Conservation (phyloP, 1,140 invertebrate genomes). For the Drosophila arawakana region DNA sequence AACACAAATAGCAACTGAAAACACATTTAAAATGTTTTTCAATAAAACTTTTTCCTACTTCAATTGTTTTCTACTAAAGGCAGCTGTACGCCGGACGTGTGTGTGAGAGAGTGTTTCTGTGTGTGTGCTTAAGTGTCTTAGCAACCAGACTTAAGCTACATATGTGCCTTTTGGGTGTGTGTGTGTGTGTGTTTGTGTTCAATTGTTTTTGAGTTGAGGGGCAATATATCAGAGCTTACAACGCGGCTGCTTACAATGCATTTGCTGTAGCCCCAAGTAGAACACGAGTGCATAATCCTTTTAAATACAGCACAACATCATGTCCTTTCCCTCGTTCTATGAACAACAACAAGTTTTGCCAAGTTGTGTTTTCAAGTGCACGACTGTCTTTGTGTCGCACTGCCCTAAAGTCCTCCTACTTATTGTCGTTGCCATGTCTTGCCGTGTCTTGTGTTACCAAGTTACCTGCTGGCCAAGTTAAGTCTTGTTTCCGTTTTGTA, state of each 20-base stretch:
- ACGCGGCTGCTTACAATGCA: slow-evolving; percentile 74
- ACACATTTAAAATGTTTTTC: slow-evolving; percentile 81
- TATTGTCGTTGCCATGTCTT: background rate
- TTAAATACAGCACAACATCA: slow-evolving; percentile 71
- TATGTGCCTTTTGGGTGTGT: background rate
- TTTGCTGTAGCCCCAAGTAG: slow-evolving; percentile 58
- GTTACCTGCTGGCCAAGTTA: background rate
- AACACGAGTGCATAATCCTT: slow-evolving; percentile 77
- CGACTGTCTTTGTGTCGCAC: background rate
- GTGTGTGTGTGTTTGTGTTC: slow-evolving; percentile 36
- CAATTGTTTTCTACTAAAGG: slow-evolving; percentile 68
- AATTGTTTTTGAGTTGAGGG: slow-evolving; percentile 74
- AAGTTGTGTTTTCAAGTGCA: slow-evolving; percentile 15
- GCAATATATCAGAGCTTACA: slow-evolving; percentile 71
- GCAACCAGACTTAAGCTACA: slow-evolving; percentile 4
- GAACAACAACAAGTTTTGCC: slow-evolving; percentile 6
- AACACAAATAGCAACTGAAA: slow-evolving; percentile 47
- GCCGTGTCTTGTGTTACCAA: background rate
- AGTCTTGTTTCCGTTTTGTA: background rate
- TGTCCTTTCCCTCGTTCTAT: slow-evolving; percentile 11
- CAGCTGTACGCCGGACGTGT: slow-evolving; percentile 19
- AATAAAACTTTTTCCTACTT: slow-evolving; percentile 73
- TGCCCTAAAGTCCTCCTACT: background rate
- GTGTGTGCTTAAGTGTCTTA: slow-evolving; percentile 6
- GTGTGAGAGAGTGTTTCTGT: background rate